Conservation (phyloP, 92 coral and sea anemone species). For the Porites evermanni region DNA sequence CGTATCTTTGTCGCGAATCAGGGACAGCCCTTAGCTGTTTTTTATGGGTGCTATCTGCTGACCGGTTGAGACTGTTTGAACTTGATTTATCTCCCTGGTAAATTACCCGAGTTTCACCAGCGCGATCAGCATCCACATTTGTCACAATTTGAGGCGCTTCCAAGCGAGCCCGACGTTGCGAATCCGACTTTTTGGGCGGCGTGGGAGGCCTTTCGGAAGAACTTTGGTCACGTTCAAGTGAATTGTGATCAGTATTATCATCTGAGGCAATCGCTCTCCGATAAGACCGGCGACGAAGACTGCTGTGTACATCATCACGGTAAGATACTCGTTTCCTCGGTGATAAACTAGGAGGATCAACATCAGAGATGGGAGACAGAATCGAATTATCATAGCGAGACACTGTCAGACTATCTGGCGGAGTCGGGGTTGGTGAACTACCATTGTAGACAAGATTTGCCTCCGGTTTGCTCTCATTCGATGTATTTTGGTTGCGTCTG, state of each 20-base stretch:
- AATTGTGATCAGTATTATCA: constrained; percentile 20
- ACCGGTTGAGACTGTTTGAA: constrained; percentile 14
- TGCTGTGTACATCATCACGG: constrained; percentile 57
- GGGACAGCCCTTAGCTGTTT: constrained; percentile 47
- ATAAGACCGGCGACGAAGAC: constrained; percentile 84
- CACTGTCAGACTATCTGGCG: constrained; percentile 12
- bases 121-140: constrained; percentile 23
- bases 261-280: constrained; percentile 77
- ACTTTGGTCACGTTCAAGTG: constrained; percentile 24
- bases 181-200: constrained; percentile 10
- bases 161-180: constrained; percentile 20
- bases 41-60: constrained; percentile 24
- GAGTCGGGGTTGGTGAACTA: constrained; percentile 30
- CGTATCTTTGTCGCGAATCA: constrained; percentile 40
- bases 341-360: constrained; percentile 51
- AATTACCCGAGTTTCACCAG: constrained; percentile 17
- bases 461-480: constrained; percentile 22
- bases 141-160: constrained; percentile 41
- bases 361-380: constrained; percentile 53
- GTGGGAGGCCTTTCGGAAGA: constrained; percentile 20
- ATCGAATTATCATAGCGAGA: constrained; percentile 38
- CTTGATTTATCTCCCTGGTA: constrained; percentile 30
- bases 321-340: constrained; percentile 35
- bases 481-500: not conserved
- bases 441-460: constrained; percentile 22